Evolutionary conservation across 2,797 vertebrate genomes (phyloP), one percentile per base, ranked within the genome.

Genomic region (Calcarius lapponicus): DNA sequence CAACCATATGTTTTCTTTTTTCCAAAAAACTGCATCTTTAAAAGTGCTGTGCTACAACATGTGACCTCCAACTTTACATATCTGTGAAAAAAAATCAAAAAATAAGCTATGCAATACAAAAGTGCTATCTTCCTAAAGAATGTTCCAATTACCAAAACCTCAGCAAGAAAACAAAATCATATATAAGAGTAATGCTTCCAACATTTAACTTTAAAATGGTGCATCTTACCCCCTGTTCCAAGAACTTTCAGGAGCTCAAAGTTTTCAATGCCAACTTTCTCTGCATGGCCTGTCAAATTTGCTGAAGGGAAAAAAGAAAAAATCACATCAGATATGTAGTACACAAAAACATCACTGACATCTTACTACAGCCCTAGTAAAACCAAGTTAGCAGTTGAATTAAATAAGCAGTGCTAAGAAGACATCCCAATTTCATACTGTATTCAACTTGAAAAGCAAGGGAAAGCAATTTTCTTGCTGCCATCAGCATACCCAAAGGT

Each of bases 261-360:
- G 97, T 99, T 99, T 98, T 99, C 99, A 92, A 99, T 99, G 93
- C 99, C 99, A 95, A 99, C 99, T 89, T 99, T 98, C 98, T 99
- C 99, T 58, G 99, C 98, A 60, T 99, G 98, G 95, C 99, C 99
- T 21, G 99, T 99, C 97, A 99, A 97, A 97, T 99, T 99, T 90
- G 99, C 99, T 99, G 97, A 60, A 94, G 74, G 36, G 17, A 47
- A 66, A 74, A n/a, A 54, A 51, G 29, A 57, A 62, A 88, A 72
- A 74, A 45, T 6, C 19, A 79, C 2, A 2, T 95, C 51, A 97
- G 58, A 75, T 34, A 81, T 5, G 5, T 17, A 73, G 15, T 65
- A 81, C 56, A 92, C 4, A 22, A 18, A 92, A 91, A 80, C 25
- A 79, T 53, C 51, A 32, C 62, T 86, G 53, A 80, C 69, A 76